Percentiles rank a stretch among this genome's conserved stretches.
Evolutionary conservation across 1,140 invertebrate genomes (phyloP).

Genomic region (Phymastichus coffea): DNA sequence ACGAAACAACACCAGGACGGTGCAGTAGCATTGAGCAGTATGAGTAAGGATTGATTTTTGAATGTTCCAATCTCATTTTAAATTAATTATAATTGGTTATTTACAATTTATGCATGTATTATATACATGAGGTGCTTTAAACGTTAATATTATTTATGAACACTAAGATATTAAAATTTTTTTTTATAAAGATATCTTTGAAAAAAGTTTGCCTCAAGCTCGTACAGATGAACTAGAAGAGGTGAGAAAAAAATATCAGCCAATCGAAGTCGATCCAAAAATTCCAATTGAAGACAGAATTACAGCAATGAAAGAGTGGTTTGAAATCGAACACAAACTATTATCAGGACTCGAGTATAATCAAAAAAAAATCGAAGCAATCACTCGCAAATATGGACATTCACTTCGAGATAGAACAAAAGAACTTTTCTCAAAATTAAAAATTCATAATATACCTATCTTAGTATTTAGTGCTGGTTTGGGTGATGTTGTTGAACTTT

Average conservation of each 20-base stretch:
- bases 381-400: constrained; percentile 43
- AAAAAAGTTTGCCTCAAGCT: constrained; percentile 64
- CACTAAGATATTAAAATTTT: too few relatives aligned
- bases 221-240: constrained; percentile 61
- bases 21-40: constrained; percentile 33
- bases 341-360: constrained; percentile 36
- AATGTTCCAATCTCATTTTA: background rate
- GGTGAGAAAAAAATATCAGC: constrained; percentile 72
- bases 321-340: constrained; percentile 66
- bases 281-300: constrained; percentile 75
- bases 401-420: constrained; percentile 70
- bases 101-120: too few relatives aligned
- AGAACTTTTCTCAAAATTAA: constrained; percentile 69
- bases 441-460: constrained; percentile 71
- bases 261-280: constrained; percentile 81
- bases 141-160: too few relatives aligned
- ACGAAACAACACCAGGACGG: constrained; percentile 49
- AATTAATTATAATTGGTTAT: too few relatives aligned
- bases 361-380: constrained; percentile 37
- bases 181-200: constrained; percentile 72
- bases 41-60: constrained; percentile 33
- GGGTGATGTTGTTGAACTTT: constrained; percentile 78
- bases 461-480: constrained; percentile 92
- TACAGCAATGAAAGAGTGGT: constrained; percentile 87
- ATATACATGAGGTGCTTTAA: too few relatives aligned